Base-by-base conservation (phyloP, 2,888 invertebrate species). In the Hypsopygia costalis region DNA sequence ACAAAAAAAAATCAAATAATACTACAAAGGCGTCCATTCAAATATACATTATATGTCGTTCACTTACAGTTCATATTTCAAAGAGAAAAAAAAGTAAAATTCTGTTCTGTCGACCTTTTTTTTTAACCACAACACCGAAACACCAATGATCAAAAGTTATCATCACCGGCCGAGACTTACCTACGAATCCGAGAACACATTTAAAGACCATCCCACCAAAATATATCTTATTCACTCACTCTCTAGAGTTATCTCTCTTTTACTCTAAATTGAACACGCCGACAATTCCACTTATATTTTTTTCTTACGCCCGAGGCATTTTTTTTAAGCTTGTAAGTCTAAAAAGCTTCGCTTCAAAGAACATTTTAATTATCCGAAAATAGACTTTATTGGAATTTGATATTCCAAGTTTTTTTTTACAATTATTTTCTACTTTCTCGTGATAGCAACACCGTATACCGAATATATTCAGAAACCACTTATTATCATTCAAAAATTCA, bases 91-190 rank as follows among this genome's bases (percentile, higher is more conserved):
- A n/a, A 25, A 11, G 10, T 11, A 31, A 4, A 11, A 31, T 31
- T 8, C 11, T 31, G 12, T 11, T 11, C 11, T 7, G 7, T 31
- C 11, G 2, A 31, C 11, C 31, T 3, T 12, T 7, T 11, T 31
- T 6, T 52, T 55, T 49, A 53, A 60, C 61, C 66, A 78, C 74
- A 64, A 78, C 77, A 79, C 59, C 65, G 46, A 71, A n/a, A 63
- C 57, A 65, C 55, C 57, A 49, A 32, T 55, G 36, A 38, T 43
- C 32, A 33, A 34, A 22, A 34, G 38, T 41, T 44, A 44, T 42
- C 41, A 44, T 36, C 43, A 45, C 42, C 36, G 37, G 37, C 51
- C 16, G 2, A 16, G 34, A 51, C 48, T 41, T 45, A 38, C 31
- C 40, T 46, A 51, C 43, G 36, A 46, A 40, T 30, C 44, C 41